phyloP scores from a whole-genome alignment of 2,797 vertebrate species.

The Coregonus sp. region DNA sequence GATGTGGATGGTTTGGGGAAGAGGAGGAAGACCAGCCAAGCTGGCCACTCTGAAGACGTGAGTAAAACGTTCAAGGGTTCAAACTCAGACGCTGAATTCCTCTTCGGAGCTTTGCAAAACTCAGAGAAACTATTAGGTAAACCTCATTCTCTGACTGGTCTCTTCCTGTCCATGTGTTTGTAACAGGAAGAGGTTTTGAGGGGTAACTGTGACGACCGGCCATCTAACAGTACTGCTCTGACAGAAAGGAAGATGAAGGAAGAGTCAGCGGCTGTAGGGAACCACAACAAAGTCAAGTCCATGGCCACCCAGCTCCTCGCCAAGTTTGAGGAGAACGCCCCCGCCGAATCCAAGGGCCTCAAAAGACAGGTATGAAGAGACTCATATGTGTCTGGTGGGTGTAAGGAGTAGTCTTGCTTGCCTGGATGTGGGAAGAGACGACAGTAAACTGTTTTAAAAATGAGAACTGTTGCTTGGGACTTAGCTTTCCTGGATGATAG shows the following conservation, averaged over 20 bases:
- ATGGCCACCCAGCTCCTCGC: conserved; percentile 96
- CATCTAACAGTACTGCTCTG: conserved; percentile 70
- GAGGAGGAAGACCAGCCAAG: conserved; percentile 92
- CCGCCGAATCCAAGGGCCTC: conserved; percentile 78
- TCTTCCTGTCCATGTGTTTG: neutral
- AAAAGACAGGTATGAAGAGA: conserved; percentile 86
- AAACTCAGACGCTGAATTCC: neutral
- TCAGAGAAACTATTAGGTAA: neutral
- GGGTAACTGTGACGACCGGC: conserved; percentile 77
- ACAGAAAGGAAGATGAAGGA: conserved; percentile 75
- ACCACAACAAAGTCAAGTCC: conserved; percentile 96
- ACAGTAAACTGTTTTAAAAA: neutral
- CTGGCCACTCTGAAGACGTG: conserved; percentile 90
- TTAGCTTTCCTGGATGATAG: neutral
- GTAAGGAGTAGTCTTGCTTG: neutral
- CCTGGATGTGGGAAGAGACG: neutral
- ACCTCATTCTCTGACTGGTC: neutral
- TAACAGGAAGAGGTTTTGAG: conserved; percentile 83
- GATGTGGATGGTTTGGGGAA: conserved; percentile 89
- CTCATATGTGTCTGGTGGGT: neutral
- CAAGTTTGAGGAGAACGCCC: conserved; percentile 95
- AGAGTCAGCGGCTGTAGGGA: conserved; percentile 76
- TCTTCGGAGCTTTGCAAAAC: neutral
- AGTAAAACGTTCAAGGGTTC: conserved; percentile 59
- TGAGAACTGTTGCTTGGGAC: neutral